Conservation (phyloP, 2,113 vertebrate genomes). For the Dryoscopus gambensis region DNA sequence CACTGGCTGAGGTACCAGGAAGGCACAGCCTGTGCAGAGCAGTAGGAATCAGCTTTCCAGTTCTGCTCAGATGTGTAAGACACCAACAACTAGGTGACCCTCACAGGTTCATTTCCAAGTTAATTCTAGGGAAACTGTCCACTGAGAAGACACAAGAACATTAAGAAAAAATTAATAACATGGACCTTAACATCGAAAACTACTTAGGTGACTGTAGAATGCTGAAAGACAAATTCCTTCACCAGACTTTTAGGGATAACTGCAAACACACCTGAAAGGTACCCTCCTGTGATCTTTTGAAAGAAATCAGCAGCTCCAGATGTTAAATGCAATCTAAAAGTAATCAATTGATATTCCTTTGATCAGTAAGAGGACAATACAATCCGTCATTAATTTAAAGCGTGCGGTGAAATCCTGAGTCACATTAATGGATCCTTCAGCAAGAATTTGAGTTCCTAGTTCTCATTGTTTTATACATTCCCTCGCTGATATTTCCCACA, state of each 20-base stretch:
- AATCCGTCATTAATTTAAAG: neutral
- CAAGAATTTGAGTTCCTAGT: neutral
- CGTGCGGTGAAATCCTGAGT: neutral
- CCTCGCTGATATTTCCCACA: neutral
- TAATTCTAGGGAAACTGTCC: neutral
- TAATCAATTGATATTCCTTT: neutral
- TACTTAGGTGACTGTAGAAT: neutral
- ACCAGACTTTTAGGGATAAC: neutral
- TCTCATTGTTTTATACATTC: neutral
- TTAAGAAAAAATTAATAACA: neutral
- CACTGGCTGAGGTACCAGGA: neutral
- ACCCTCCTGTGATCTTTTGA: neutral
- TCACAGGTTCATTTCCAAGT: neutral
- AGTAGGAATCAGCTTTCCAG: neutral
- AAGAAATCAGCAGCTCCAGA: neutral
- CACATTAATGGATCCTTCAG: neutral
- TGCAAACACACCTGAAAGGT: neutral
- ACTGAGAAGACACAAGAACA: neutral
- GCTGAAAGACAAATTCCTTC: neutral
- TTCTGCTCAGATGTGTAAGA: neutral
- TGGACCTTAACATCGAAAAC: neutral
- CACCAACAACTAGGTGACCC: neutral
- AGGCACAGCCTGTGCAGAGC: neutral
- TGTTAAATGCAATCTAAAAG: neutral
- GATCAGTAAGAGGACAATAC: neutral